These are phyloP conservation scores for Diplolepis rosae DNA, from an alignment of 2,888 invertebrate genomes.

Conservation along the genomic window DNA sequence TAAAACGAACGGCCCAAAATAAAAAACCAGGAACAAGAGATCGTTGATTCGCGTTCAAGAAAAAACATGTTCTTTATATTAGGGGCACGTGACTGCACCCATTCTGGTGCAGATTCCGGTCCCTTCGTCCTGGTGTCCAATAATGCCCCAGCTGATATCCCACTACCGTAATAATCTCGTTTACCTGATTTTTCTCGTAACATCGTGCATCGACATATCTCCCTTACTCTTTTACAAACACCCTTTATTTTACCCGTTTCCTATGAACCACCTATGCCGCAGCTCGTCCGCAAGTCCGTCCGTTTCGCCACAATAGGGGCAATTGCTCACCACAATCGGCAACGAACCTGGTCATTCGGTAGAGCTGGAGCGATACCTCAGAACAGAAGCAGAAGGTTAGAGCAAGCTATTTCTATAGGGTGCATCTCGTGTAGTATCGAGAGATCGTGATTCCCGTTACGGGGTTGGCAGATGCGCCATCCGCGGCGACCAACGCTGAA, in stretches of 20 bases:
- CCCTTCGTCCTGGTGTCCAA: conserved; percentile 32
- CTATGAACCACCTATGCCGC: neutral
- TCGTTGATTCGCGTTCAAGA: conserved; percentile 34
- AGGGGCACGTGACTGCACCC: conserved; percentile 59
- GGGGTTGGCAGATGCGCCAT: conserved; percentile 61
- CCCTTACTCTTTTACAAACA: conserved; percentile 31
- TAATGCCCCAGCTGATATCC: conserved; percentile 52
- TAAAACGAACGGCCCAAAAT: conserved; percentile 32
- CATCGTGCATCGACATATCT: conserved; percentile 62
- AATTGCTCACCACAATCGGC: conserved; percentile 22
- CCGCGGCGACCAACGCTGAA: conserved; percentile 71
- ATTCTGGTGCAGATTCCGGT: conserved; percentile 28
- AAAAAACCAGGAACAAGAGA: conserved; percentile 38
- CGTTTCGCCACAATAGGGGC: neutral
- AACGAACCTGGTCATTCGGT: conserved; percentile 9
- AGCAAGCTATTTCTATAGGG: conserved; percentile 11
- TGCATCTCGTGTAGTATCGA: conserved; percentile 32
- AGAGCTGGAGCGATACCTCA: neutral
- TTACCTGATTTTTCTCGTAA: conserved; percentile 47
- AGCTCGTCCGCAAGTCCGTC: neutral
- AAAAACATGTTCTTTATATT: conserved; percentile 35
- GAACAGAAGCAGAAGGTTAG: conserved; percentile 1
- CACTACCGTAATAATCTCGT: conserved; percentile 35
- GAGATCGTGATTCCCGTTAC: neutral
- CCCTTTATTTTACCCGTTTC: conserved; percentile 2